A percentile compares a stretch with the other conserved stretches of the same genome.
These are phyloP conservation scores for Geothlypis trichas DNA, from an alignment of 2,113 vertebrate genomes.

Conservation along the genomic window DNA sequence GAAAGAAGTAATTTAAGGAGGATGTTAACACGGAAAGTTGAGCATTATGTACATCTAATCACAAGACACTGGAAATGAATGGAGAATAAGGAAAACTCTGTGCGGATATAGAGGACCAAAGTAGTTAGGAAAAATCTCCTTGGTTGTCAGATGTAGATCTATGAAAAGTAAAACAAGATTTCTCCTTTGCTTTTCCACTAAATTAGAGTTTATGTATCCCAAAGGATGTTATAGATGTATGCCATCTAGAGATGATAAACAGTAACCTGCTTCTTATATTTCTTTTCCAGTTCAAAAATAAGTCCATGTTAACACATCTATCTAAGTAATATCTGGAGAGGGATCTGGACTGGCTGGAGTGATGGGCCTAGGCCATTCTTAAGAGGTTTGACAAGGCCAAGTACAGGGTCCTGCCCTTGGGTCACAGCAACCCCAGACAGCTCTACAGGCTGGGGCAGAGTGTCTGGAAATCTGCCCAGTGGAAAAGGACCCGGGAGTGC, in stretches of 20 bases:
- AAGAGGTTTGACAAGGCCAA: neutral
- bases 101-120: neutral
- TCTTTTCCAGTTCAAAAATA: neutral
- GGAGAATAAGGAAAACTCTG: neutral
- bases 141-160: neutral
- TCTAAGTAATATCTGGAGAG: neutral
- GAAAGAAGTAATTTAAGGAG: neutral
- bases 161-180: neutral
- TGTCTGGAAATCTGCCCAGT: accelerated
- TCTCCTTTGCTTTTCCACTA: neutral
- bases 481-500: neutral
- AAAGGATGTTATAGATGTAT: neutral
- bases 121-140: neutral
- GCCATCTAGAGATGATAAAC: neutral
- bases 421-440: neutral
- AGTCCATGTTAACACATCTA: neutral
- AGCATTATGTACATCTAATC: neutral
- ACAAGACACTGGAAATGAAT: neutral
- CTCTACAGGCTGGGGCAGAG: neutral
- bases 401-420: neutral
- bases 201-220: neutral
- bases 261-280: neutral
- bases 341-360: neutral
- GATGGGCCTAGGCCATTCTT: neutral
- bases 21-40: neutral